Evolutionary conservation across 1,140 invertebrate species (phyloP).

Genomic region (Drosophila miranda): DNA sequence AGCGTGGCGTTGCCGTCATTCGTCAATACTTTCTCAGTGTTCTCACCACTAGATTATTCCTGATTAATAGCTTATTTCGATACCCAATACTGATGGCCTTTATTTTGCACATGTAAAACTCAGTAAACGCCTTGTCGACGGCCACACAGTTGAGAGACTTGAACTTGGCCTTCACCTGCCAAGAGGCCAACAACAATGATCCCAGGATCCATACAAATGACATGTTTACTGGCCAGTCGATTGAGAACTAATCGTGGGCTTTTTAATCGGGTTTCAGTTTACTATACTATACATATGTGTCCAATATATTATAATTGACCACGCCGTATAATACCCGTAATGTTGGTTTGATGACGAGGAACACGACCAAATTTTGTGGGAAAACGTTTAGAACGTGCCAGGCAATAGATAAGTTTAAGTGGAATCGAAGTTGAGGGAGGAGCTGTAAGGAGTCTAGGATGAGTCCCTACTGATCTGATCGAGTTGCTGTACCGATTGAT

Average conservation of each 20-base stretch:
- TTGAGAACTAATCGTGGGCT: neutral
- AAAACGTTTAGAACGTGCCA: too few relatives aligned
- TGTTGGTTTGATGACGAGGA: too few relatives aligned
- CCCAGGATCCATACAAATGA: constrained; percentile 2
- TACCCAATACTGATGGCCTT: constrained; percentile 30
- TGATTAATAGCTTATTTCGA: constrained; percentile 5
- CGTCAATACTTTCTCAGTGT: neutral
- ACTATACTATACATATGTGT: too few relatives aligned
- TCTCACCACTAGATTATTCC: neutral
- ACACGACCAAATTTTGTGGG: too few relatives aligned
- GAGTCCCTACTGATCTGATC: neutral
- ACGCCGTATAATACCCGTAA: too few relatives aligned
- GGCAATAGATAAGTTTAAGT: too few relatives aligned
- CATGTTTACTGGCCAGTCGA: constrained; percentile 1
- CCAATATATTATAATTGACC: too few relatives aligned
- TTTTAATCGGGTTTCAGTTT: too few relatives aligned
- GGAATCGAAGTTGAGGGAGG: too few relatives aligned
- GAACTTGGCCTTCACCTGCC: constrained; percentile 35
- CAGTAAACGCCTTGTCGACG: constrained; percentile 12
- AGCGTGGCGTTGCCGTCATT: neutral
- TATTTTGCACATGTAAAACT: constrained; percentile 27
- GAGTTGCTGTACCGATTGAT: constrained; percentile 14
- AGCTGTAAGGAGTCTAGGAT: too few relatives aligned
- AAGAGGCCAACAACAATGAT: constrained; percentile 2
- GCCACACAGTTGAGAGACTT: constrained; percentile 34